Evolutionary conservation across 2,888 invertebrate genomes (phyloP), one percentile per base, ranked within the genome.

Genomic region (Pemphredon lugubris): DNA sequence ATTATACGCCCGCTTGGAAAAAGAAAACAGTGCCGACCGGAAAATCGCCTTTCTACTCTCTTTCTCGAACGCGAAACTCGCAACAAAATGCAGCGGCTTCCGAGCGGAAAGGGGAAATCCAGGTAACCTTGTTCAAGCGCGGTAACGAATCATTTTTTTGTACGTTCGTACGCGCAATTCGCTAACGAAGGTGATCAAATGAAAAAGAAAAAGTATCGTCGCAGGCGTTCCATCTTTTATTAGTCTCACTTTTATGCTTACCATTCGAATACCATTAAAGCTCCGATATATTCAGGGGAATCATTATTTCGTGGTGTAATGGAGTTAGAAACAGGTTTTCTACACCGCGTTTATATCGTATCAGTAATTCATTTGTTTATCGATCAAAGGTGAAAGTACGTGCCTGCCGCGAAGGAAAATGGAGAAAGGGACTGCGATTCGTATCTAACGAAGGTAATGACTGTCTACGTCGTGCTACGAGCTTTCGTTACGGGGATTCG

Each of bases 331-430:
- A n/a, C n/a, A n/a, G n/a, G n/a, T n/a, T n/a, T n/a, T n/a, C n/a
- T n/a, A n/a, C n/a, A n/a, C n/a, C n/a, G n/a, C n/a, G n/a, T n/a
- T n/a, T n/a, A n/a, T n/a, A n/a, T n/a, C n/a, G n/a, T n/a, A n/a
- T n/a, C n/a, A 81, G 84, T 81, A 81, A 85, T 83, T 81, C 81
- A 77, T 81, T 82, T 79, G 79, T 82, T 81, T 82, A 78, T 73
- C 75, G 77, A 59, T 66, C 55, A 44, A 51, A 70, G 69, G 83
- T 75, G 83, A 85, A 83, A 83, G 84, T 80, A 66, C 14, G 6
- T 13, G n/a, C 7, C 16, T 4, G 44, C 26, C n/a, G 30, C 18
- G 26, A n/a, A 20, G 53, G 53, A 11, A 37, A 53, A 61, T 21
- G 26, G 32, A 14, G 37, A 44, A 26, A 44, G 39, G 42, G 63